Evolutionary conservation across 2,797 vertebrate genomes (phyloP).

Genomic region (Psittacula echo): DNA sequence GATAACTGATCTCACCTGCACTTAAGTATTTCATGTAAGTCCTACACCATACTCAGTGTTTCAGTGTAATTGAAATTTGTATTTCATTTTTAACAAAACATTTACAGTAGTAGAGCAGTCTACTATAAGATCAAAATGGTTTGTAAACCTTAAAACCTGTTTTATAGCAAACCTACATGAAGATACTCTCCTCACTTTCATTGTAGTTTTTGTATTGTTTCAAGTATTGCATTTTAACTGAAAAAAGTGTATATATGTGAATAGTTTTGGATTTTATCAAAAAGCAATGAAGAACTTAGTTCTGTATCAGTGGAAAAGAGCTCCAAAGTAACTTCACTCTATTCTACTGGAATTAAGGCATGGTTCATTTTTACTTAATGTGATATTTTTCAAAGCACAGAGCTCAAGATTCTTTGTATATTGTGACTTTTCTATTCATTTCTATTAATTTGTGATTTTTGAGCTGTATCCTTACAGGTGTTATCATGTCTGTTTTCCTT

Average conservation of each 20-base stretch:
- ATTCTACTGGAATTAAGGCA: slow-evolving; percentile 16
- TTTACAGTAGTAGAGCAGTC: neutral
- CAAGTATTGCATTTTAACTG: slow-evolving; percentile 41
- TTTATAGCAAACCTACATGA: neutral
- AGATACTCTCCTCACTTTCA: neutral
- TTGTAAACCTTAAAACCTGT: neutral
- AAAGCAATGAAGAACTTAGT: slow-evolving; percentile 28
- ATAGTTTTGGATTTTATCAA: slow-evolving; percentile 49
- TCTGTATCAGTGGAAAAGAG: slow-evolving; percentile 27
- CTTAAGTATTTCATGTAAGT: neutral
- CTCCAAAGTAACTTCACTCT: slow-evolving; percentile 41
- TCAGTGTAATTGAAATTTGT: neutral
- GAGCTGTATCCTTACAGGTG: neutral
- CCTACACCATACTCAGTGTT: neutral
- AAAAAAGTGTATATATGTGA: slow-evolving; percentile 63
- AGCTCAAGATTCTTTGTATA: slow-evolving; percentile 4
- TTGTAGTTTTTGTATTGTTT: slow-evolving; percentile 16
- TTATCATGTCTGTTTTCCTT: neutral
- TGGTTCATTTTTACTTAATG: neutral
- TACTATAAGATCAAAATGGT: neutral
- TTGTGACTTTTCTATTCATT: neutral
- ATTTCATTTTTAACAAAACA: slow-evolving; percentile 8
- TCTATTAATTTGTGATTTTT: neutral
- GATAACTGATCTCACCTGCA: neutral
- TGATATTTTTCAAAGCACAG: slow-evolving; percentile 10